A percentile compares a stretch with the other conserved stretches of the same genome.
Evolutionary conservation across 2,113 vertebrate genomes (phyloP).

Genomic region (Prunella himalayana): DNA sequence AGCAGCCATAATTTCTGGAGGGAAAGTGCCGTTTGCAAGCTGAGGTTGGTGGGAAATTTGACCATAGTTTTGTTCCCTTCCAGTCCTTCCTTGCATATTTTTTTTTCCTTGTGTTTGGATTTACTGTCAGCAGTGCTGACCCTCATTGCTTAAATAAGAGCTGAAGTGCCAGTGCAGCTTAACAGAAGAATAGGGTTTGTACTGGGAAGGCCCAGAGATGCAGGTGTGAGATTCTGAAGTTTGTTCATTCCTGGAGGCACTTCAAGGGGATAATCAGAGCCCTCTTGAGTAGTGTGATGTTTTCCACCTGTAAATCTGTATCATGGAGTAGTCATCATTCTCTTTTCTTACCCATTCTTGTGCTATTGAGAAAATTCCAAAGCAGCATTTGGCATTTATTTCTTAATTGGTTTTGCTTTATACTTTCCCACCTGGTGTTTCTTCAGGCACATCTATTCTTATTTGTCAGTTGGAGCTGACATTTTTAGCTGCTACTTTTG

Average conservation of each 20-base stretch:
- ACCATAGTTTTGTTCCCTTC: neutral
- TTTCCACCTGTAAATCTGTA: neutral
- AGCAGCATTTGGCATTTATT: neutral
- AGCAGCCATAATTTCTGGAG: neutral
- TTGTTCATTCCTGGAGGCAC: neutral
- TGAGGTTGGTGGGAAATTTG: neutral
- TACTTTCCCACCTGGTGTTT: neutral
- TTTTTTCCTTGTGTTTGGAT: neutral
- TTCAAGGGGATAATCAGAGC: neutral
- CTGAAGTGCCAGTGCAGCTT: neutral
- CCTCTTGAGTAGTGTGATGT: neutral
- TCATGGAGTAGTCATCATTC: neutral
- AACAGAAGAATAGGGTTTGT: neutral
- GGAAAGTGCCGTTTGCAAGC: neutral
- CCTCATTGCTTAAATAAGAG: neutral
- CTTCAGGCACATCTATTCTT: neutral
- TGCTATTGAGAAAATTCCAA: neutral
- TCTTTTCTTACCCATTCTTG: neutral
- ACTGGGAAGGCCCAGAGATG: neutral
- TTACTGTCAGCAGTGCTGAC: neutral
- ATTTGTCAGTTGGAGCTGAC: neutral
- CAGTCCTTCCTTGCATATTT: neutral
- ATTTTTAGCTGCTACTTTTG: neutral
- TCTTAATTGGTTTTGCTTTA: neutral
- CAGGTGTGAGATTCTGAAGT: neutral